Conservation (phyloP, 2,888 invertebrate species). For the Drosophila atroscutellata region DNA sequence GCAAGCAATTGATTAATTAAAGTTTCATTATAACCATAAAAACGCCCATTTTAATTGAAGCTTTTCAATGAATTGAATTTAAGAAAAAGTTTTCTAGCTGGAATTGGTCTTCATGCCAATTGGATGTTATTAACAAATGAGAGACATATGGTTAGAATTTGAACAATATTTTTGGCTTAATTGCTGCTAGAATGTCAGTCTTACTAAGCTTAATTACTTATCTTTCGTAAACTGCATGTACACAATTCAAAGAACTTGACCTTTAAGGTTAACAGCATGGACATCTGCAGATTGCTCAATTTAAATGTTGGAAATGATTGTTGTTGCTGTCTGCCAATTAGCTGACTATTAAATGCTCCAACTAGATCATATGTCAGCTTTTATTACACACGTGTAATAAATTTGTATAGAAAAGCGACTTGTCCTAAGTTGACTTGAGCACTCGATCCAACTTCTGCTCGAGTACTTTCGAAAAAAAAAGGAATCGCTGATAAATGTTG, state of each 20-base stretch:
- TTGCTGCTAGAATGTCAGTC: neutral
- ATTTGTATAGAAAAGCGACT: neutral
- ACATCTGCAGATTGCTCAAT: neutral
- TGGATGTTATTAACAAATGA: neutral
- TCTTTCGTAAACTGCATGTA: neutral
- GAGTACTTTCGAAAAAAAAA: constrained; percentile 14
- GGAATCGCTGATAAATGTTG: constrained; percentile 5
- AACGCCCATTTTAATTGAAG: constrained; percentile 27
- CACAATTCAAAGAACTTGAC: neutral
- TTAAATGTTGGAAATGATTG: neutral
- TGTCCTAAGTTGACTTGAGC: neutral
- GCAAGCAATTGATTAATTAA: constrained; percentile 61
- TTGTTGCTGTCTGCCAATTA: constrained; percentile 1
- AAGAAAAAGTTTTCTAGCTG: neutral
- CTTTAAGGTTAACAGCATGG: neutral
- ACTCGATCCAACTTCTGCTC: constrained; percentile 1
- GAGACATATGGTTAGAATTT: neutral
- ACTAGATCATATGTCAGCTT: constrained; percentile 9
- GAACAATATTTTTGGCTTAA: neutral
- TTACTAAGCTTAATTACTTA: neutral
- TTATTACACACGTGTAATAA: constrained; percentile 6
- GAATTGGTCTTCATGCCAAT: neutral
- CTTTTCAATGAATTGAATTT: constrained; percentile 30
- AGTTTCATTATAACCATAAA: constrained; percentile 53
- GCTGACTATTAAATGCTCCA: neutral